Percentiles rank a stretch among this genome's conserved stretches.
These are phyloP conservation scores for Phania funesta DNA, from an alignment of 2,888 invertebrate genomes.

Conservation along the genomic window DNA sequence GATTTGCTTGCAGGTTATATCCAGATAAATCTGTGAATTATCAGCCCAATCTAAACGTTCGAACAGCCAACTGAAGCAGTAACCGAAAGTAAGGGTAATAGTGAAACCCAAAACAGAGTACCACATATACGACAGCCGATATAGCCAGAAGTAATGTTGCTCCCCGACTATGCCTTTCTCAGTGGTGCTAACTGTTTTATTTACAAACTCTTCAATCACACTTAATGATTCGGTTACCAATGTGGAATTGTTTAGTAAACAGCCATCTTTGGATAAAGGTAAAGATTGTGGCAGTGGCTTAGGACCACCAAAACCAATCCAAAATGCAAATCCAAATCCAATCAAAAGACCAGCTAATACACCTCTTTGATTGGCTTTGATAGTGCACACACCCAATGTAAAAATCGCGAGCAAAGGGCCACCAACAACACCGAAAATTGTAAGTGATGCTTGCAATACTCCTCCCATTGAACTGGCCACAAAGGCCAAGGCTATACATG, in stretches of 20 bases:
- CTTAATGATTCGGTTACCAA: constrained; percentile 61
- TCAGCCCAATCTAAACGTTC: constrained; percentile 75
- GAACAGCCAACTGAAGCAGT: constrained; percentile 80
- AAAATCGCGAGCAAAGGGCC: constrained; percentile 92
- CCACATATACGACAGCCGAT: constrained; percentile 88
- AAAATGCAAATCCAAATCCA: constrained; percentile 86
- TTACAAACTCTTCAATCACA: constrained; percentile 13
- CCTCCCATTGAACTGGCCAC: constrained; percentile 90
- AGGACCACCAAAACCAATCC: constrained; percentile 92
- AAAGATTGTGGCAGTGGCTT: constrained; percentile 83
- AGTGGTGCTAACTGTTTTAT: constrained; percentile 9
- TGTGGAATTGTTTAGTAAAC: constrained; percentile 73
- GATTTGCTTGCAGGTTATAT: constrained; percentile 76
- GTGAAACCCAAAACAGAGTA: constrained; percentile 83
- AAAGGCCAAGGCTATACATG: constrained; percentile 91
- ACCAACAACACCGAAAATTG: constrained; percentile 92
- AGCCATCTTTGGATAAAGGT: constrained; percentile 83
- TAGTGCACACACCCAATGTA: constrained; percentile 90
- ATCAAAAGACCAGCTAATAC: constrained; percentile 84
- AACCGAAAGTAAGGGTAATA: constrained; percentile 81
- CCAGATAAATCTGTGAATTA: constrained; percentile 75
- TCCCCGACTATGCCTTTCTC: constrained; percentile 32
- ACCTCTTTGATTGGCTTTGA: constrained; percentile 87
- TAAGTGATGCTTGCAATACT: constrained; percentile 90
- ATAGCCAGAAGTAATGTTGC: constrained; percentile 81